A percentile compares a stretch with the other conserved stretches of the same genome.
Evolutionary conservation across 2,113 vertebrate genomes (phyloP).

Genomic region (Otus sunia): DNA sequence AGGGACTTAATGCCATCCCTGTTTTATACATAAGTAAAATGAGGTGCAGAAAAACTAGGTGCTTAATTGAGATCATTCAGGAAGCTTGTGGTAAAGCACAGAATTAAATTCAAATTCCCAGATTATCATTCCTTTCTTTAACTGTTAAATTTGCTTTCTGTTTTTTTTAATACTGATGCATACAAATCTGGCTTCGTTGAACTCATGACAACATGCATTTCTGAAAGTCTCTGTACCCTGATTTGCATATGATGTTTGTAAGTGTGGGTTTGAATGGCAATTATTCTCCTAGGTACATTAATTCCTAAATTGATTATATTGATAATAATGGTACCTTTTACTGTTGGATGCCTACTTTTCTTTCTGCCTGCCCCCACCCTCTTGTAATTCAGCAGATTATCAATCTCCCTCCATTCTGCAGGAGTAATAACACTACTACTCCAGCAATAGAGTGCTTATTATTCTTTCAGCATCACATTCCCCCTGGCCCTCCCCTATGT

Average conservation of each 20-base stretch:
- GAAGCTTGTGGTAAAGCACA: background rate
- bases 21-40: background rate
- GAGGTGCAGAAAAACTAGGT: background rate
- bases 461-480: background rate
- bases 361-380: background rate
- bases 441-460: background rate
- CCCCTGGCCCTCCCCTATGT: background rate
- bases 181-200: background rate
- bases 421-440: background rate
- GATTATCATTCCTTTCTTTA: background rate
- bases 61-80: background rate
- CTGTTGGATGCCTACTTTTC: background rate
- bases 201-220: background rate
- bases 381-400: background rate
- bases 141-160: background rate
- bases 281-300: background rate
- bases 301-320: background rate
- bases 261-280: background rate
- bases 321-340: background rate
- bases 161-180: background rate
- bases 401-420: background rate
- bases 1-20: background rate
- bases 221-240: background rate
- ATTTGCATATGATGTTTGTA: background rate
- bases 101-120: background rate